Evolutionary conservation across 2,113 vertebrate genomes (phyloP), one percentile per base, ranked within the genome.

Genomic region (Oceanodroma tethys): DNA sequence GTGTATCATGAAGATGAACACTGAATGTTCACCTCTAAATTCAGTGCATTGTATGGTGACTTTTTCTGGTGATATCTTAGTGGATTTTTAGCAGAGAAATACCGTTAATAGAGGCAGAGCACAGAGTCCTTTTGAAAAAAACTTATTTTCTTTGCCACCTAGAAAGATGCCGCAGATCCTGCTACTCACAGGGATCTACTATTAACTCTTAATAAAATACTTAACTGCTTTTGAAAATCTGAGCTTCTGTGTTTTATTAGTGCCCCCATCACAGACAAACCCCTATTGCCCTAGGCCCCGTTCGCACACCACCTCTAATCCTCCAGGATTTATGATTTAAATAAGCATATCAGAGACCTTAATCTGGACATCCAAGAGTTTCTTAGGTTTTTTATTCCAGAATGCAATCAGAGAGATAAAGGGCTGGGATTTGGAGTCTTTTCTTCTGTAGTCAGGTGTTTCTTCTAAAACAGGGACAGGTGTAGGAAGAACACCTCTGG

Each of bases 281-380:
- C 21, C 14, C 56, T 74, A 7, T 53, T 4, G 10, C 23, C 19
- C 38, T 48, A 71, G 27, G 47, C 13, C 30, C 65, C 6, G 3
- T 84, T 91, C 68, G 78, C 38, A 71, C 13, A 65, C 53, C 56
- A 40, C 13, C 23, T 52, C 34, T 84, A 87, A 94, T 94, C 50
- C 47, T 60, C 42, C 42, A 59, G 72, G 82, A 73, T 90, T 96
- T 94, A 71, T 88, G 78, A 59, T 81, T 83, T 62, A 93, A 97
- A 90, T 74, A 92, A 90, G 6, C 34, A 42, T 81, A 71, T 90
- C 29, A 68, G 75, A 88, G n/a, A 79, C 22, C 19, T 65, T 89
- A 81, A 91, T 87, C 29, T 75, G 47, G 25, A 84, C 20, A 93
- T 63, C 47, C 70, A 68, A 40, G 52, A 75, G 27, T 68, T 76